Evolutionary conservation across 2,888 invertebrate species (phyloP).

Genomic region (Odontocerum albicorne): DNA sequence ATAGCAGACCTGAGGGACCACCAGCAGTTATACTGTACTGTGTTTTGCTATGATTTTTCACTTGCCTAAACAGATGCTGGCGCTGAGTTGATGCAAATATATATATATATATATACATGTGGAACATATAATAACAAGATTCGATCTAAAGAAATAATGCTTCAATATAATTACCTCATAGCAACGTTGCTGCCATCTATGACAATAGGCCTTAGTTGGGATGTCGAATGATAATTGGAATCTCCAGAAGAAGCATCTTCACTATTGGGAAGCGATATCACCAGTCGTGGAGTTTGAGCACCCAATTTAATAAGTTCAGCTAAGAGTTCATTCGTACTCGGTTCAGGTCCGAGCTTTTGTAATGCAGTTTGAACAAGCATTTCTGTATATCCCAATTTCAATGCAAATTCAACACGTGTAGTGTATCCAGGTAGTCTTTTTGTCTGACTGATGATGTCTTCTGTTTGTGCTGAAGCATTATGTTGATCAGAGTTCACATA

Average conservation of each 20-base stretch:
- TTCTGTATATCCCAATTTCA: constrained; percentile 91
- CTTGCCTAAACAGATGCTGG: too few relatives aligned
- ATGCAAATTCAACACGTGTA: constrained; percentile 83
- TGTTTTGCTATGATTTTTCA: too few relatives aligned
- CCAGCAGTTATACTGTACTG: too few relatives aligned
- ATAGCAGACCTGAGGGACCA: too few relatives aligned
- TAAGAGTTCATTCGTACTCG: constrained; percentile 83
- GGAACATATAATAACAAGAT: constrained; percentile 21
- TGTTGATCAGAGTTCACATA: constrained; percentile 65
- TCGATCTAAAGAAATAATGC: too few relatives aligned
- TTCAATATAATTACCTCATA: constrained; percentile 76
- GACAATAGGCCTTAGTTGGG: constrained; percentile 72
- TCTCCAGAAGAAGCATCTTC: constrained; percentile 42
- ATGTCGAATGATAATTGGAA: constrained; percentile 45
- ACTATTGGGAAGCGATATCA: constrained; percentile 41
- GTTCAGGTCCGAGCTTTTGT: constrained; percentile 80
- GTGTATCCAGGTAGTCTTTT: constrained; percentile 41
- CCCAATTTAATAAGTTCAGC: constrained; percentile 86
- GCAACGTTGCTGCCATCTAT: constrained; percentile 95
- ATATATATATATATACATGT: too few relatives aligned
- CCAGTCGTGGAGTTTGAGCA: constrained; percentile 49
- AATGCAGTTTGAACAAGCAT: constrained; percentile 80
- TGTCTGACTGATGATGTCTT: constrained; percentile 7
- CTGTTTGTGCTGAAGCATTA: constrained; percentile 3
- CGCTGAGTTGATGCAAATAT: too few relatives aligned